Base-by-base conservation (phyloP, 2,797 vertebrate species). In the Lepilemur ruficaudatus region DNA sequence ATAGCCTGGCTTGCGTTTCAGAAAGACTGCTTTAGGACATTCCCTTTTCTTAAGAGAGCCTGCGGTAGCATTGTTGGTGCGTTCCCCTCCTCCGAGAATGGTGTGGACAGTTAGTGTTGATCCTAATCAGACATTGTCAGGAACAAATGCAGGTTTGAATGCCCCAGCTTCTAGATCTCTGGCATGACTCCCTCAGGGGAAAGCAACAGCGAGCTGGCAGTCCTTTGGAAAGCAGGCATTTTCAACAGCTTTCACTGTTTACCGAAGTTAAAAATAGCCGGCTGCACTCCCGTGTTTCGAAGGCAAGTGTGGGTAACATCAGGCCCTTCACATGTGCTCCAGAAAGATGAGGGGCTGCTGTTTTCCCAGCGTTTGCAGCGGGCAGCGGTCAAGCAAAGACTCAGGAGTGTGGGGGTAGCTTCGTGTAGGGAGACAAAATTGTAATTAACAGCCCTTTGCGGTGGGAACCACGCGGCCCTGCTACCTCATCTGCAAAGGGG, bases 81-180 rank as follows among this genome's bases (percentile, higher is more conserved):
- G 8, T 76, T 89, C 89, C 79, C 95, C 80, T 63, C 48, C 89
- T 91, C 89, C 95, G 95, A 91, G 95, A 97, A 72, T 1, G 0
- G 86, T 72, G 92, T 84, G 96, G 97, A 98, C 93, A 72, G 95
- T 95, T 90, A 83, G 92, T 93, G 97, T 97, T 92, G 95, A 96
- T 97, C 96, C 98, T 96, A 82, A 95, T 97, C 97, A 96, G 91
- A 67, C 38, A 57, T 73, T 70, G 95, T 80, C 48, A 38, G 85
- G 85, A 93, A 78, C 0, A 23, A 15, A 57, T 2, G 80, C 1
- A n/a, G 96, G 78, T 63, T 81, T 65, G 0, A 30, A 59, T 3
- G 91, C 85, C 95, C 63, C 17, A 5, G 72, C 87, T 14, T 2
- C 93, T 48, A 67, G 80, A 92, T n/a, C 55, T 52, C 50, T 72